Conservation (phyloP, 2,797 vertebrate species). For the Phyllotis vaccarum region DNA sequence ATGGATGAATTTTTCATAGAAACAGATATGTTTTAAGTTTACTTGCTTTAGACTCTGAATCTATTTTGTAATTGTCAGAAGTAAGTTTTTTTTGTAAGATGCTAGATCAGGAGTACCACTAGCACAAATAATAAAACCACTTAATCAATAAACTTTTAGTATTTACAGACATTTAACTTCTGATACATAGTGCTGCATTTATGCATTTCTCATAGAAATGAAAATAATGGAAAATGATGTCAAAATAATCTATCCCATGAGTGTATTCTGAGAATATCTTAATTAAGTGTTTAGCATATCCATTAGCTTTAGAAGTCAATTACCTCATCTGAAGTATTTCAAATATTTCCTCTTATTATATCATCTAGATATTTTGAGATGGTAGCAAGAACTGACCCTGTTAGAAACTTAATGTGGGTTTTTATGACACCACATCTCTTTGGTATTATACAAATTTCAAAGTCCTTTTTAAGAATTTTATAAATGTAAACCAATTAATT, state of each 20-base stretch:
- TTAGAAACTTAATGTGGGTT: not conserved
- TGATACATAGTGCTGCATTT: not conserved
- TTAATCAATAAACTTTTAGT: not conserved
- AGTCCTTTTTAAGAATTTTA: constrained; percentile 13
- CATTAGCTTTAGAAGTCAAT: constrained; percentile 44
- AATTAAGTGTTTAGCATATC: not conserved
- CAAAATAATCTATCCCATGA: not conserved
- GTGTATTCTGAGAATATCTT: not conserved
- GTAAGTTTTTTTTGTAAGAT: constrained; percentile 11
- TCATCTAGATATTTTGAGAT: not conserved
- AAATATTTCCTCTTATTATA: constrained; percentile 27
- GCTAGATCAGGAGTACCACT: not conserved
- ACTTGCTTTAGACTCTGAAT: not conserved
- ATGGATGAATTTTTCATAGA: not conserved
- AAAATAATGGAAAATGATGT: not conserved
- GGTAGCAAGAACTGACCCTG: not conserved
- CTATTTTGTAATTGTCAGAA: not conserved
- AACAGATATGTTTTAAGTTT: not conserved
- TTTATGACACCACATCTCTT: not conserved
- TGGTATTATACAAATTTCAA: not conserved
- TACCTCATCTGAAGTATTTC: constrained; percentile 6
- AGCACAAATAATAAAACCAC: constrained; percentile 25
- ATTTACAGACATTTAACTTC: constrained; percentile 22
- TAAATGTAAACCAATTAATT: constrained; percentile 18
- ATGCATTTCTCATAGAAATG: not conserved